Conservation (phyloP, 2,797 vertebrate species). For the Anisognathus igniventris region DNA sequence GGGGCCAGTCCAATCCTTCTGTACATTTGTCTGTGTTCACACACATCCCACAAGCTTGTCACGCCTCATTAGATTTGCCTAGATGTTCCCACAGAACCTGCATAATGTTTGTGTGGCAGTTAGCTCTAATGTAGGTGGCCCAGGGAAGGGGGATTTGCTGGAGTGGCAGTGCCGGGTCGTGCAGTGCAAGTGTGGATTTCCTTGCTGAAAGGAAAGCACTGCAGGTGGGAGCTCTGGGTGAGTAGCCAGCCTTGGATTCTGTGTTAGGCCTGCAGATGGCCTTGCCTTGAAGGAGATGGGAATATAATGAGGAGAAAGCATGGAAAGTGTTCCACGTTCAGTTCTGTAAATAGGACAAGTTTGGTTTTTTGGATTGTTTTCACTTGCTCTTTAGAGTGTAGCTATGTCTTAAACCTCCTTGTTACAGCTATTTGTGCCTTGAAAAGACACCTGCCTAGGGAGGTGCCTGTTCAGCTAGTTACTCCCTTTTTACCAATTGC, state of each 20-base stretch:
- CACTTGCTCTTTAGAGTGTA: background rate
- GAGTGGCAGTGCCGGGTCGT: constrained; percentile 20
- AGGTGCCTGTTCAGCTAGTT: background rate
- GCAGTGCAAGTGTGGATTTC: background rate
- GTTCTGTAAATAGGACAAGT: background rate
- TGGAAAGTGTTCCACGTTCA: background rate
- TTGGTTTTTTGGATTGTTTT: background rate
- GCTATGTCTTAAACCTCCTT: background rate
- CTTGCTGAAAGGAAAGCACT: background rate
- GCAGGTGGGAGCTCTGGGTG: constrained; percentile 33
- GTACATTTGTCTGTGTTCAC: background rate
- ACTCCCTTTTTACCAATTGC: background rate
- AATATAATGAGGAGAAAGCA: background rate
- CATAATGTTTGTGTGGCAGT: background rate
- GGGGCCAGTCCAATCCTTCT: background rate
- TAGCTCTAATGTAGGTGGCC: background rate
- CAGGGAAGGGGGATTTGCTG: background rate
- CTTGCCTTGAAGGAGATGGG: background rate
- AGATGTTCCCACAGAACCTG: background rate
- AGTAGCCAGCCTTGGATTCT: background rate
- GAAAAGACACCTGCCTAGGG: background rate
- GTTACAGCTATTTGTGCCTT: background rate
- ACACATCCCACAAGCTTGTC: background rate
- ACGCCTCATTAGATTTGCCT: background rate
- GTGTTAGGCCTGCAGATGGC: background rate